A percentile compares a stretch with the other conserved stretches of the same genome.
Evolutionary conservation across 2,797 vertebrate species (phyloP).

Genomic region (Esox lucius): DNA sequence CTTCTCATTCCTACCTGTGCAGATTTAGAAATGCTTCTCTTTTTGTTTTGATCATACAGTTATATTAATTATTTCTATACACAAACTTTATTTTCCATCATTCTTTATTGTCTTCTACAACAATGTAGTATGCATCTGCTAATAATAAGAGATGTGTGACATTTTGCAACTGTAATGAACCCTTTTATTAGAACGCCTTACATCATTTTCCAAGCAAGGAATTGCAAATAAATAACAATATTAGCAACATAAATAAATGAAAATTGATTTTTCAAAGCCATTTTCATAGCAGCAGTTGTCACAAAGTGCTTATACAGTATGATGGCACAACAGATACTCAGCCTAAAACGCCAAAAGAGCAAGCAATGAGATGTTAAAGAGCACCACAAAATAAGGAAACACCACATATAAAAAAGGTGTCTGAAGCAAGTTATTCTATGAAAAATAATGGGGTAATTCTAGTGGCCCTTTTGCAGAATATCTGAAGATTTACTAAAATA

Average conservation of each 20-base stretch:
- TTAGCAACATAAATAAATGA: too few relatives aligned
- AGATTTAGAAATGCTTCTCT: not conserved
- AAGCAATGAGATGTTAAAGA: too few relatives aligned
- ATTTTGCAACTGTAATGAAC: not conserved
- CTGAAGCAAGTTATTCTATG: slow-evolving; percentile 13
- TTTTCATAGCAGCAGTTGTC: too few relatives aligned
- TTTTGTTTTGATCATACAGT: not conserved
- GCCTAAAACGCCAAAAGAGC: too few relatives aligned
- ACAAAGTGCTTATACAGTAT: too few relatives aligned
- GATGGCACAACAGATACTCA: too few relatives aligned
- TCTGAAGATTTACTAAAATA: not conserved
- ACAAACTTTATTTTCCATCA: too few relatives aligned
- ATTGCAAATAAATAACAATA: too few relatives aligned
- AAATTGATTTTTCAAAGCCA: too few relatives aligned
- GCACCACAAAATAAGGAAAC: not conserved
- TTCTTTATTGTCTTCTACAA: not conserved
- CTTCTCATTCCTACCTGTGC: not conserved
- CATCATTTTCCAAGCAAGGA: not conserved
- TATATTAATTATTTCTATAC: not conserved
- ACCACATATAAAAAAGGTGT: not conserved
- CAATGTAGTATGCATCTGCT: not conserved
- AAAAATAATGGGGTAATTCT: not conserved
- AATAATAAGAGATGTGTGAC: not conserved
- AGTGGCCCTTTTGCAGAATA: not conserved
- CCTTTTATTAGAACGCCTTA: not conserved